Conservation (phyloP, 2,888 invertebrate genomes). For the Sarcophaga carnaria region DNA sequence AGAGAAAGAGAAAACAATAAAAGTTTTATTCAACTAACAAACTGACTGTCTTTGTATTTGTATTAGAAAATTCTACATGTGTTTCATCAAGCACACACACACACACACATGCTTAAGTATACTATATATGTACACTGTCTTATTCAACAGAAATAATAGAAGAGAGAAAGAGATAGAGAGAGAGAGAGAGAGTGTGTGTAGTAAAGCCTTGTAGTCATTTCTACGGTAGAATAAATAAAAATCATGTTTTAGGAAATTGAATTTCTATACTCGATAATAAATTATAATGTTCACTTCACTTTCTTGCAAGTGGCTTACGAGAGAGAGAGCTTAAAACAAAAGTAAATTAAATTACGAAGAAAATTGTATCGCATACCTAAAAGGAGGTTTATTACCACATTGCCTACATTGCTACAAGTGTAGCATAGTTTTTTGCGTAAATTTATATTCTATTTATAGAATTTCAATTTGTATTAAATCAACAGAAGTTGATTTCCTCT, state of each 20-base stretch:
- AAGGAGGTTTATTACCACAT: neutral
- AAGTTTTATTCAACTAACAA: slow-evolving; percentile 14
- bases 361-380: slow-evolving; percentile 13
- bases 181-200: neutral
- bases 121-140: too few species aligned
- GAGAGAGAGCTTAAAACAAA: neutral
- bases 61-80: neutral
- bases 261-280: slow-evolving; percentile 59
- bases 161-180: neutral
- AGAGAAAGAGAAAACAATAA: neutral
- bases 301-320: neutral
- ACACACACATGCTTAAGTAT: neutral
- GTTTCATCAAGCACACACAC: neutral
- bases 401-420: neutral
- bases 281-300: slow-evolving; percentile 49
- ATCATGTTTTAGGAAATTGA: slow-evolving; percentile 63
- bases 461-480: slow-evolving; percentile 9
- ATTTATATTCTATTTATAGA: too few species aligned
- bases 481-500: neutral
- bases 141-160: neutral
- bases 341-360: slow-evolving; percentile 42
- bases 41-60: neutral
- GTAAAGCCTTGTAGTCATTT: neutral
- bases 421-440: slow-evolving; percentile 13
- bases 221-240: slow-evolving; percentile 46